These are phyloP conservation scores for Microdon myrmicae DNA, from an alignment of 2,888 invertebrate genomes.

Conservation along the genomic window DNA sequence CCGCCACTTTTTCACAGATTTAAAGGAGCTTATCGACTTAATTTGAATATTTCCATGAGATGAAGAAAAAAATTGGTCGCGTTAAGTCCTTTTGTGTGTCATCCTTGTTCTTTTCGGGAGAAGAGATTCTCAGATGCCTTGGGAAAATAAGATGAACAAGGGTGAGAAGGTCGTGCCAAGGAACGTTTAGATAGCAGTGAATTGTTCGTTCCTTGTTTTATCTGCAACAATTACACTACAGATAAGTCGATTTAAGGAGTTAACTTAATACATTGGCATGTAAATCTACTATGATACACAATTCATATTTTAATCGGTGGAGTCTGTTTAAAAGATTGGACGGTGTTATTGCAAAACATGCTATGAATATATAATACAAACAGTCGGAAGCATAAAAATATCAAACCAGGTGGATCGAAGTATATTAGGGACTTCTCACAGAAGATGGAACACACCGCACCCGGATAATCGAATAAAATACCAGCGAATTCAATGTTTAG, in stretches of 20 bases:
- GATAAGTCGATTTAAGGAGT: conserved; percentile 44
- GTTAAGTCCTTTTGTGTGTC: conserved; percentile 33
- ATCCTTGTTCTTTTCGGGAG: conserved; percentile 19
- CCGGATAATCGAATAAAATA: too few species aligned
- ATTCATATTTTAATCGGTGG: conserved; percentile 46
- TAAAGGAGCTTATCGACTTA: conserved; percentile 64
- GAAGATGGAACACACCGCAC: too few species aligned
- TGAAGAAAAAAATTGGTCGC: conserved; percentile 33
- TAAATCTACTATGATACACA: conserved; percentile 32
- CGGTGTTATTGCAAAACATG: not conserved
- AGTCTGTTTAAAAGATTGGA: conserved; percentile 3
- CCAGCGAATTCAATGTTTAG: too few species aligned
- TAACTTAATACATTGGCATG: conserved; percentile 42
- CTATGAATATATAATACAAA: too few species aligned
- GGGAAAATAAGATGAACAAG: conserved; percentile 21
- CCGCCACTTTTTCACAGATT: conserved; percentile 64
- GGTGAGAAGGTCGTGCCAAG: conserved; percentile 11
- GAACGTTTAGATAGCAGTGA: conserved; percentile 7
- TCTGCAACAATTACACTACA: conserved; percentile 39
- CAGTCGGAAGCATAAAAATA: too few species aligned
- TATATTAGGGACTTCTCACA: too few species aligned
- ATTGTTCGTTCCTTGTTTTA: conserved; percentile 27
- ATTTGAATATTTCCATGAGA: conserved; percentile 47
- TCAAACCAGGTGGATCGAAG: too few species aligned
- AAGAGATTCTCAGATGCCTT: conserved; percentile 23